These are phyloP conservation scores for Spicauda simplicius DNA, from an alignment of 2,888 invertebrate genomes.

Conservation along the genomic window DNA sequence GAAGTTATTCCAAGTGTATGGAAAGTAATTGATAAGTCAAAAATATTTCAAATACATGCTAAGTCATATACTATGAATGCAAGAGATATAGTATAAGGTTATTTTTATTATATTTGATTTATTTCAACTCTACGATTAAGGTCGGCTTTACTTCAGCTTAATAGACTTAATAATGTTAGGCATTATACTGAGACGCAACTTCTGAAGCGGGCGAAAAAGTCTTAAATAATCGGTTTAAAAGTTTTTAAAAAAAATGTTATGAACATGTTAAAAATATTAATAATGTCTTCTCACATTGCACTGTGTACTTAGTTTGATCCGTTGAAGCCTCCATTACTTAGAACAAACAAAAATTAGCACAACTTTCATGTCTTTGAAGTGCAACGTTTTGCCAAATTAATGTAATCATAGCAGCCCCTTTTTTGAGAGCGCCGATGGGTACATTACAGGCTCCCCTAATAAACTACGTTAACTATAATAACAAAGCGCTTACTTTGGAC, in stretches of 20 bases:
- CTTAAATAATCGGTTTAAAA: neutral
- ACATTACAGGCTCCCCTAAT: slow-evolving; percentile 66
- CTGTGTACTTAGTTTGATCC: neutral
- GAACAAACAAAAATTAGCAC: slow-evolving; percentile 1
- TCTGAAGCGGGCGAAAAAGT: neutral
- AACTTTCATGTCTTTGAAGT: slow-evolving; percentile 32
- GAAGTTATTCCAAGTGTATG: too few relatives aligned
- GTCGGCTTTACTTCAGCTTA: too few relatives aligned
- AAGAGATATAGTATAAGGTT: too few relatives aligned
- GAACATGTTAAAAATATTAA: neutral
- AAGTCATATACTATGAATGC: too few relatives aligned
- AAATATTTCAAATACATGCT: too few relatives aligned
- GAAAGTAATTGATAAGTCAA: too few relatives aligned
- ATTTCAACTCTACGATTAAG: too few relatives aligned
- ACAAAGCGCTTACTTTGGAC: slow-evolving; percentile 68
- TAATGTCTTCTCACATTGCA: neutral
- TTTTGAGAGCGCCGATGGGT: slow-evolving; percentile 40
- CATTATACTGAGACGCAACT: neutral
- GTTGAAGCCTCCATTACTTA: neutral
- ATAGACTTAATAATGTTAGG: too few relatives aligned
- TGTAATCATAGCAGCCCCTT: slow-evolving; percentile 27
- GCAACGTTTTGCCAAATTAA: slow-evolving; percentile 35
- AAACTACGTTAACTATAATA: slow-evolving; percentile 69
- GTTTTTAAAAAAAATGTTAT: neutral
- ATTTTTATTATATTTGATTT: too few relatives aligned